Evolutionary conservation across 2,113 vertebrate species (phyloP).

Genomic region (Carlito syrichta): DNA sequence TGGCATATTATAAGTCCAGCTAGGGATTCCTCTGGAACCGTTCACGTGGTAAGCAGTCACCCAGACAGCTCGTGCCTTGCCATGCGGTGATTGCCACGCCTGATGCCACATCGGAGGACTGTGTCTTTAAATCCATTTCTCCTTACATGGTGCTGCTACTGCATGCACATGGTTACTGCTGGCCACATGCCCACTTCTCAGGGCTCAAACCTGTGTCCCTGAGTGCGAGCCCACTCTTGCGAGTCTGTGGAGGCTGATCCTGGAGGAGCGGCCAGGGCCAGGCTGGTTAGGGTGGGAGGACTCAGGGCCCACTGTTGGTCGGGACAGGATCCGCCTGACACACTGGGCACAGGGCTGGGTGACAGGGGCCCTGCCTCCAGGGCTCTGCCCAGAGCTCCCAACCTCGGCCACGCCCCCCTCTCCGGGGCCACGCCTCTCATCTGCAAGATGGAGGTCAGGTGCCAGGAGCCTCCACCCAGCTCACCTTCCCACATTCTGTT

Average conservation of each 20-base stretch:
- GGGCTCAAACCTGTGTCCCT: too few species aligned
- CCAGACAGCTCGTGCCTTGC: neutral
- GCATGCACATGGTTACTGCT: neutral
- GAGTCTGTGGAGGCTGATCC: too few species aligned
- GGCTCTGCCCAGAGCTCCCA: too few species aligned
- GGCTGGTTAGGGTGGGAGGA: too few species aligned
- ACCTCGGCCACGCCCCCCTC: neutral
- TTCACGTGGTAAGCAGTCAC: too few species aligned
- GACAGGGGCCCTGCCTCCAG: neutral
- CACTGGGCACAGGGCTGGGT: neutral
- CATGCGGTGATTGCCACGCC: neutral
- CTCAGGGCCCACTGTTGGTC: too few species aligned
- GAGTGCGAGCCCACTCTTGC: too few species aligned
- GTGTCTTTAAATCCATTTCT: neutral
- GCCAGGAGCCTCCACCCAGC: neutral
- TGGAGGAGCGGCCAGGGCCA: too few species aligned
- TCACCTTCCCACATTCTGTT: neutral
- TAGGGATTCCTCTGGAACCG: too few species aligned
- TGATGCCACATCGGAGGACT: too few species aligned
- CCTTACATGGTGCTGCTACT: neutral
- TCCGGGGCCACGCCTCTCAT: neutral
- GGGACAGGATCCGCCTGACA: too few species aligned
- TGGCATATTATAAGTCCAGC: too few species aligned
- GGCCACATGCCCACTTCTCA: fast-evolving
- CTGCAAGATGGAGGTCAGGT: neutral